These are phyloP conservation scores for Trichechus manatus DNA, from an alignment of 2,113 vertebrate species.

Conservation along the genomic window DNA sequence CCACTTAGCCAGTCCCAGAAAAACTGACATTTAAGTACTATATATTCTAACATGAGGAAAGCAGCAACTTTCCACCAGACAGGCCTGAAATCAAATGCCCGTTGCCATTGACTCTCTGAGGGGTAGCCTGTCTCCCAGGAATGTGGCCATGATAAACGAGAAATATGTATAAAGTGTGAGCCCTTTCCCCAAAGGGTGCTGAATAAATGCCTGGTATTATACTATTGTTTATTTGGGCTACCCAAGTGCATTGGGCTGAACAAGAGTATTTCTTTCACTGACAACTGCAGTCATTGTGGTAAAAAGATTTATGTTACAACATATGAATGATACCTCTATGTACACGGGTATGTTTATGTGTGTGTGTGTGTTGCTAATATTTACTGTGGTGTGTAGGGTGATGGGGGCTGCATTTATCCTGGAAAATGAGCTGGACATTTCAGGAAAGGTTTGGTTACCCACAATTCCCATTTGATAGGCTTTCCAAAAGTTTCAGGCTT, in stretches of 20 bases:
- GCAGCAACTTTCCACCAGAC: neutral
- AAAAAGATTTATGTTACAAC: constrained; percentile 82
- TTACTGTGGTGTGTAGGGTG: constrained; percentile 57
- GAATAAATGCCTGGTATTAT: constrained; percentile 80
- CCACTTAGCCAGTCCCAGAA: neutral
- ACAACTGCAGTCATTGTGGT: constrained; percentile 82
- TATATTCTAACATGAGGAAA: neutral
- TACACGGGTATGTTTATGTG: constrained; percentile 46
- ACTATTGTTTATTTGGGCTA: constrained; percentile 85
- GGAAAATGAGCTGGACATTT: constrained; percentile 77
- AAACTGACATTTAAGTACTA: neutral
- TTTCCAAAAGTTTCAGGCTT: constrained; percentile 56
- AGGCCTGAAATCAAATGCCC: constrained; percentile 11
- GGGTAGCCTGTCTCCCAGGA: constrained; percentile 80
- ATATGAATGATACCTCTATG: constrained; percentile 83
- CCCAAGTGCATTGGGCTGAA: constrained; percentile 80
- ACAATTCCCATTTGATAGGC: constrained; percentile 69
- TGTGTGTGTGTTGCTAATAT: constrained; percentile 64
- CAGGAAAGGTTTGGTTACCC: constrained; percentile 63
- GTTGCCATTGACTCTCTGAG: constrained; percentile 49
- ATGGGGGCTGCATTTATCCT: constrained; percentile 69
- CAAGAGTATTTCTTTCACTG: constrained; percentile 83
- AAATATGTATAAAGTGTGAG: constrained; percentile 79
- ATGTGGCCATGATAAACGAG: constrained; percentile 83
- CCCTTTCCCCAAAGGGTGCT: constrained; percentile 68